Evolutionary conservation across 1,140 invertebrate genomes (phyloP), one percentile per base, ranked within the genome.

Genomic region (Pseudoatta argentina): DNA sequence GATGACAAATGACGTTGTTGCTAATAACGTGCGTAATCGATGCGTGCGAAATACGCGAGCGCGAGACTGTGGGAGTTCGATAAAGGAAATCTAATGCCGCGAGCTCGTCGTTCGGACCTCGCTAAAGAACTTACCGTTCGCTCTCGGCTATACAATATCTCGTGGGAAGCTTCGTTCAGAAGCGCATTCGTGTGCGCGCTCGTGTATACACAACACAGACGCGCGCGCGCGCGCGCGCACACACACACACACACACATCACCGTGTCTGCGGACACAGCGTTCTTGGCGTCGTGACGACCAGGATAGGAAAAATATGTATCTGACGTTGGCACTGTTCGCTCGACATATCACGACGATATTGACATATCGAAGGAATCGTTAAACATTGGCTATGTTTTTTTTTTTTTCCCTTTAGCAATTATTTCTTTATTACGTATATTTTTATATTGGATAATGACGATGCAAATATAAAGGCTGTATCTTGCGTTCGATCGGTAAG

Each of bases 131-230:
- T 78, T 55, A 72, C 78, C 87, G 82, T 89, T 89, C 87, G 69
- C 87, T 85, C 87, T 77, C 27, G 87, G 85, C 88, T 89, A 89
- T 89, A 89, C 73, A 73, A 87, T 90, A 89, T 90, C 88, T 89
- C 86, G 88, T 90, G 89, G 88, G 86, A 90, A 90, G 88, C 79
- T 51, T 76, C 67, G 89, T 53, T 78, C 67, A 51, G 86, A 63
- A n/a, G 67, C 51, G 21, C 27, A 55, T 30, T 63, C 21, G 83
- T 72, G 71, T 55, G 44, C 39, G 39, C 72, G n/a, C 24, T 18
- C 61, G 34, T 27, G 57, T 39, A 69, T 27, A 53, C 51, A 27
- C 12, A 27, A 30, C 16, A 39, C 39, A 18, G 2, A 2, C 39
- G n/a, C n/a, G n/a, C n/a, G n/a, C n/a, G n/a, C n/a, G n/a, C n/a